Base-by-base conservation (phyloP, 2,888 invertebrate species). In the Lordiphosa andalusiaca region DNA sequence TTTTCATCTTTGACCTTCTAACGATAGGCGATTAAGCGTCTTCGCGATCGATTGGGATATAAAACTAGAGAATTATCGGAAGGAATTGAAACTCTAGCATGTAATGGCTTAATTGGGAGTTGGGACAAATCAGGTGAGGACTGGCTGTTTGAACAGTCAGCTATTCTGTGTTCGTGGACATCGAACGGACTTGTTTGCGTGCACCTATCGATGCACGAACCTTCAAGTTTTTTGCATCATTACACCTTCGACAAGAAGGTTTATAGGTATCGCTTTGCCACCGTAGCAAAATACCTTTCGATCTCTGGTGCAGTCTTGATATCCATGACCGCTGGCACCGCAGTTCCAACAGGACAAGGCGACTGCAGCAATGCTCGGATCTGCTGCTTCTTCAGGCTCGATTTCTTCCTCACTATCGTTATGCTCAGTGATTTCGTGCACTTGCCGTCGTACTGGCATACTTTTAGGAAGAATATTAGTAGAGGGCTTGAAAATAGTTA, bases 271-370 rank as follows among this genome's bases (percentile, higher is more conserved):
- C 12, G 12, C 21, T 9, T 7, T 21, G 16, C 36, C 23, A 4
- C 52, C 42, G 13, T 52, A 52, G 5, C 42, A 52, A 19, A 50
- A 50, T 4, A 50, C 49, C 1, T 25, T 23, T 1, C 23, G 25
- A 10, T 30, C 48, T 2, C 4, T 38, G 13, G 12, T 25, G 38
- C 38, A 49, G 9, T 49, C 25, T 25, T 38, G 25, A 30, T 39
- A 39, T 16, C 16, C 16, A n/a, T 42, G 42, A 6, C 42, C 42
- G 12, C 12, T 4, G 10, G 12, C 21, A 1, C 7, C 36, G 6
- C 25, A 40, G 10, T 40, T 40, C 12, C 21, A 50, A 12, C 50
- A 50, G 4, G 50, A n/a, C 7, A 37, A 6, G 2, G 25, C 6
- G 7, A 49, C 7, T 0, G 49, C 49, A 2, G 13, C 49, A 1